Evolutionary conservation across 2,113 vertebrate species (phyloP).

Genomic region (Urocitellus parryii): DNA sequence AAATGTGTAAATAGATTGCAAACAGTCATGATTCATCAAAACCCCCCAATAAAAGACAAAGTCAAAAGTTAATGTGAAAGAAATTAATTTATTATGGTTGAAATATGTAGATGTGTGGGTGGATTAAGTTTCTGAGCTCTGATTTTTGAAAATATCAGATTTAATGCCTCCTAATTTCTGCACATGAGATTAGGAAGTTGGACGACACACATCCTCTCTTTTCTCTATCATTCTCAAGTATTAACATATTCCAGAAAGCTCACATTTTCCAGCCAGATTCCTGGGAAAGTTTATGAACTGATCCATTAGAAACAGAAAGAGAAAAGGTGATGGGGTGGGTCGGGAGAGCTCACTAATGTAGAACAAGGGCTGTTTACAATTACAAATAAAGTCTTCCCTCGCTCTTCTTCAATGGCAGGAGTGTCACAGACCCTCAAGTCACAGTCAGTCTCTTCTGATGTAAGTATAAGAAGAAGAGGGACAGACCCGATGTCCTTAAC

Average conservation of each 20-base stretch:
- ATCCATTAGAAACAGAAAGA: neutral
- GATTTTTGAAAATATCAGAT: neutral
- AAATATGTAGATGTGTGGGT: neutral
- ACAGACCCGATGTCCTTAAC: neutral
- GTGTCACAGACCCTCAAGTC: neutral
- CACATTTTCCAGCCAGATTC: neutral
- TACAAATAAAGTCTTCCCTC: neutral
- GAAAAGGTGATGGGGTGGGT: too few species aligned
- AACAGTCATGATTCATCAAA: constrained; percentile 12
- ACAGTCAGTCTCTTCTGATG: neutral
- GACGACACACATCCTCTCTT: neutral
- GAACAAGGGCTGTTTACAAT: neutral
- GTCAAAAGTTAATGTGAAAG: neutral
- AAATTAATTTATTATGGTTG: neutral
- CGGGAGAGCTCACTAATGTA: fast-evolving
- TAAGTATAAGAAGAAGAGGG: neutral
- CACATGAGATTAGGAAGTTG: neutral
- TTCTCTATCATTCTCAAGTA: neutral
- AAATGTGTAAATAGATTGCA: constrained; percentile 57
- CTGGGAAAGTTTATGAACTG: constrained; percentile 6
- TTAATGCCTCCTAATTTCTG: neutral
- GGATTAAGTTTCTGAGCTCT: neutral
- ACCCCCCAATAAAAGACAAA: neutral
- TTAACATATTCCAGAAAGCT: neutral
- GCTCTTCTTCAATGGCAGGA: neutral